Conservation (phyloP, 2,113 vertebrate genomes). For the Salminus brasiliensis region DNA sequence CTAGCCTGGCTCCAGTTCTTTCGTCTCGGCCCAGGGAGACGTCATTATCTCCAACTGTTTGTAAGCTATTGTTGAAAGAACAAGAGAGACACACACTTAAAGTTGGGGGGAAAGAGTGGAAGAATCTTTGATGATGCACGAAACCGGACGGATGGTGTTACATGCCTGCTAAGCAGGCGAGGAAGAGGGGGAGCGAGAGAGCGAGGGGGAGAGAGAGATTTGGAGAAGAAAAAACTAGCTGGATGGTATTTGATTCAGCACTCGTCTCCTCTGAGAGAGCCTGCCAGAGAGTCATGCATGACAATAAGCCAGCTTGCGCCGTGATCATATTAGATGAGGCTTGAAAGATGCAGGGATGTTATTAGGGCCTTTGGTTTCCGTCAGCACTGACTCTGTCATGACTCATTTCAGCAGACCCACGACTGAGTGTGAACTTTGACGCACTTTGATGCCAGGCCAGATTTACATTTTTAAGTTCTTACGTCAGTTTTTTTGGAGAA, state of each 20-base stretch:
- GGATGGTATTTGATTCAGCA: slow-evolving; percentile 43
- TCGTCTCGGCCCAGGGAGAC: slow-evolving; percentile 68
- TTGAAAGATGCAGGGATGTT: slow-evolving; percentile 49
- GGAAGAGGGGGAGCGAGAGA: slow-evolving; percentile 33
- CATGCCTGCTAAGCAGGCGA: slow-evolving; percentile 56
- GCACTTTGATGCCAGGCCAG: slow-evolving; percentile 11
- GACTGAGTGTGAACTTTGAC: slow-evolving; percentile 26
- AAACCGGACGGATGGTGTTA: slow-evolving; percentile 66
- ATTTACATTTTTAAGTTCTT: slow-evolving; percentile 25
- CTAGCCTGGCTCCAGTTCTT: slow-evolving; percentile 60
- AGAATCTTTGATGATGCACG: slow-evolving; percentile 69
- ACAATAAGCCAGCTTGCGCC: slow-evolving; percentile 40
- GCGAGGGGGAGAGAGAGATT: slow-evolving; percentile 29
- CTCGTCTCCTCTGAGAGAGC: slow-evolving; percentile 48
- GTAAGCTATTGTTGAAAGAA: slow-evolving; percentile 76
- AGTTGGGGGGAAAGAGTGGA: slow-evolving; percentile 58
- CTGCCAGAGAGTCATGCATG: slow-evolving; percentile 46
- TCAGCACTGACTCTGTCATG: slow-evolving; percentile 37
- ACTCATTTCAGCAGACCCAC: slow-evolving; percentile 23
- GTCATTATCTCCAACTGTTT: slow-evolving; percentile 79
- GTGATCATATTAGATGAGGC: slow-evolving; percentile 50
- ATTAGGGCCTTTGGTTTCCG: slow-evolving; percentile 49
- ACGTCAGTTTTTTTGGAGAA: slow-evolving; percentile 1
- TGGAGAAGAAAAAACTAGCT: not conserved
- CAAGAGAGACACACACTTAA: slow-evolving; percentile 67